phyloP scores from a whole-genome alignment of 2,888 invertebrate genomes.

The Siphonodentalium dalli region DNA sequence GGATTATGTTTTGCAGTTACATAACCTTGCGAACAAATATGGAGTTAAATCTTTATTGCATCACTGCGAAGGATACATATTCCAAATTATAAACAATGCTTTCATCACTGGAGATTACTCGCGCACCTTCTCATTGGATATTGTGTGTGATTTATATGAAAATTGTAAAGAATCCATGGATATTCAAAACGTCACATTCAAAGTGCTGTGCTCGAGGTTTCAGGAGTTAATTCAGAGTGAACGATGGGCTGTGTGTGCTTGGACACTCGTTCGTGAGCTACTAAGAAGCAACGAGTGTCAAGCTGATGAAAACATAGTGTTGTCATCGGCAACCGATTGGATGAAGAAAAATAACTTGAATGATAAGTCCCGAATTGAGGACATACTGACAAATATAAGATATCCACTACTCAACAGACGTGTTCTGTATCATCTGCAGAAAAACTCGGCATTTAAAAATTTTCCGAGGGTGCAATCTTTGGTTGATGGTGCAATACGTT shows the following conservation, averaged over 20 bases:
- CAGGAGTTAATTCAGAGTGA: slow-evolving; percentile 42
- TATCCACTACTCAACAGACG: slow-evolving; percentile 51
- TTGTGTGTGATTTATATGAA: slow-evolving; percentile 38
- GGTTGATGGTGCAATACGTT: slow-evolving; percentile 49
- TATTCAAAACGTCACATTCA: slow-evolving; percentile 42
- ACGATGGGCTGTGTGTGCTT: slow-evolving; percentile 44
- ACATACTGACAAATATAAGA: slow-evolving; percentile 52
- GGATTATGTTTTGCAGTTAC: slow-evolving; percentile 57
- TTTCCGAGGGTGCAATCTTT: slow-evolving; percentile 53
- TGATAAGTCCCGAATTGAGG: slow-evolving; percentile 52
- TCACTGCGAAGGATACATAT: slow-evolving; percentile 56
- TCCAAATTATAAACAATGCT: slow-evolving; percentile 46
- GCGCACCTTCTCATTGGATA: slow-evolving; percentile 35
- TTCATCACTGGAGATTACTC: slow-evolving; percentile 31
- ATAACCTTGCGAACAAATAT: slow-evolving; percentile 58
- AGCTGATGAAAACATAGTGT: slow-evolving; percentile 52
- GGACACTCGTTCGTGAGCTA: slow-evolving; percentile 49
- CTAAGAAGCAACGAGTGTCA: slow-evolving; percentile 45
- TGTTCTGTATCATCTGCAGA: slow-evolving; percentile 54
- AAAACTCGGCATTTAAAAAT: slow-evolving; percentile 55
- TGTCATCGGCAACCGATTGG: slow-evolving; percentile 56
- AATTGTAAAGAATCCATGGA: slow-evolving; percentile 35
- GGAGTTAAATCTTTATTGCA: slow-evolving; percentile 48
- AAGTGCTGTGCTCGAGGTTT: slow-evolving; percentile 48
- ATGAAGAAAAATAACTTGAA: slow-evolving; percentile 56